Evolutionary conservation across 2,888 invertebrate genomes (phyloP), one percentile per base, ranked within the genome.

Genomic region (Pseudolycoriella hygida): DNA sequence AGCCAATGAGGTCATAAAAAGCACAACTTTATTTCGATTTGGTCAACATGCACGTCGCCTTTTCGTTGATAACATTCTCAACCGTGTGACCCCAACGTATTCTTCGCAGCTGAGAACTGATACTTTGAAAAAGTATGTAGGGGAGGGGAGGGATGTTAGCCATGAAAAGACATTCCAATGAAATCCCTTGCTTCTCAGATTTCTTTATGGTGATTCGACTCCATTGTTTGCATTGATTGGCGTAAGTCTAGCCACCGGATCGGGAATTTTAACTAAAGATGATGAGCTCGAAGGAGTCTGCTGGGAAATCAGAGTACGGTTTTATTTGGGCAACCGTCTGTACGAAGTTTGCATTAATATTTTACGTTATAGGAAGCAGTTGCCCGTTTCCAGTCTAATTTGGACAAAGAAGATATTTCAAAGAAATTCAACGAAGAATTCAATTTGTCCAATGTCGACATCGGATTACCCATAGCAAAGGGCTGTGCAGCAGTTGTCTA

Each of bases 401-500:
- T 61, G 59, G 61, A 58, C 18, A 60, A 60, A 42, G 58, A 61
- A n/a, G 41, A 30, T 19, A 32, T 18, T 32, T 2, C 34, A 3
- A 31, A 34, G 32, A n/a, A 45, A 59, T 2, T 19, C 42, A 2
- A 56, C 57, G 59, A 64, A 14, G 58, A 66, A n/a, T 61, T 73
- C 8, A 66, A 64, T 42, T 62, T 82, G 40, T 67, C 72, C 42
- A 69, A 78, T 55, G 67, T 84, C 48, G 69, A 72, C 47, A 70
- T 86, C 51, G 84, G 82, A 1, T 70, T 74, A 32, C 69, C 76
- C 2, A 77, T 88, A 52, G 83, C 79, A 5, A 83, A 86, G 61
- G 87, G 87, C 14, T 80, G 83, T 57, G 81, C 80, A 51, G 86
- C 83, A 19, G 84, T 81, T 20, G 84, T 88, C 1, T 84, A 86